Evolutionary conservation across 2,888 invertebrate genomes (phyloP).

Genomic region (Craniophora ligustri): DNA sequence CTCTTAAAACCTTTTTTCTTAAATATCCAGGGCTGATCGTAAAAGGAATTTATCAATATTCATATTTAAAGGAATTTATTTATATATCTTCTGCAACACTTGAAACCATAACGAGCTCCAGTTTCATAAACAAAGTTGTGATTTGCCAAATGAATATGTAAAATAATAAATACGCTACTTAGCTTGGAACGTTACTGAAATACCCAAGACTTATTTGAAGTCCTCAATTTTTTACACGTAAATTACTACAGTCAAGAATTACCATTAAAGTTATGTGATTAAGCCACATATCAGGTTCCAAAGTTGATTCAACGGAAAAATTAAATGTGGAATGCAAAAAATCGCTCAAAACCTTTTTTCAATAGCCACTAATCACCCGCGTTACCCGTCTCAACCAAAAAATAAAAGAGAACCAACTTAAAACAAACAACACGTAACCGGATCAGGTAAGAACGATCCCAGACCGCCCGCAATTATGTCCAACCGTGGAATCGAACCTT

Average conservation of each 20-base stretch:
- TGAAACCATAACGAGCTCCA: not conserved
- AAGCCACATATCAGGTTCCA: conserved; percentile 27
- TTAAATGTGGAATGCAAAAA: conserved; percentile 54
- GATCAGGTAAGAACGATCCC: conserved; percentile 74
- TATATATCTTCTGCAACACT: too few species aligned
- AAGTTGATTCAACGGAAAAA: conserved; percentile 43
- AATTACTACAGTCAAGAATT: conserved; percentile 18
- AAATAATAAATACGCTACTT: not conserved
- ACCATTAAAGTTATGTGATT: conserved; percentile 23
- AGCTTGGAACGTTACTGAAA: conserved; percentile 6
- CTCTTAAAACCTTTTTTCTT: conserved; percentile 14
- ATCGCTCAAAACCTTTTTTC: conserved; percentile 57
- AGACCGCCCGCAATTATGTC: conserved; percentile 73
- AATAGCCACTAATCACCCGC: conserved; percentile 58
- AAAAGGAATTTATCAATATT: not conserved
- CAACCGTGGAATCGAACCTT: conserved; percentile 62
- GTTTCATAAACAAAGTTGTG: not conserved
- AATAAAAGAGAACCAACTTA: conserved; percentile 67
- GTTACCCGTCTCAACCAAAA: conserved; percentile 64
- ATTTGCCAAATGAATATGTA: not conserved
- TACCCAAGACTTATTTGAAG: conserved; percentile 3
- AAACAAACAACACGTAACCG: conserved; percentile 72
- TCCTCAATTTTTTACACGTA: conserved; percentile 2
- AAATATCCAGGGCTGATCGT: not conserved
- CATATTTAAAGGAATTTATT: too few species aligned